Evolutionary conservation across 2,888 invertebrate genomes (phyloP).

Genomic region (Stictocephala bisonia): DNA sequence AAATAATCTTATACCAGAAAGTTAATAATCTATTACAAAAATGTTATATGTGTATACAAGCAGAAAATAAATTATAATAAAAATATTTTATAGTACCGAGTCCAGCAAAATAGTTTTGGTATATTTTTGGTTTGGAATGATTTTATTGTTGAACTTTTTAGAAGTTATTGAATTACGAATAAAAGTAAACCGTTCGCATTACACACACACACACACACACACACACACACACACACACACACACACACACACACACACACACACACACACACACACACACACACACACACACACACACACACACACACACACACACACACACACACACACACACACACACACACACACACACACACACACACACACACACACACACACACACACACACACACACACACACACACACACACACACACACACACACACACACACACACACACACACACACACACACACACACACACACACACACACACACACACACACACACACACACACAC

Average conservation of each 20-base stretch:
- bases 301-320: background rate
- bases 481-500: background rate
- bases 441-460: background rate
- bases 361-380: background rate
- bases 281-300: background rate
- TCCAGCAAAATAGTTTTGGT: too few species aligned
- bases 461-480: background rate
- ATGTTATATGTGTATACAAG: too few species aligned
- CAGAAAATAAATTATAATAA: too few species aligned
- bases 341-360: background rate
- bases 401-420: background rate
- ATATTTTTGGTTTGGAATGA: too few species aligned
- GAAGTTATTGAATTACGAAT: too few species aligned
- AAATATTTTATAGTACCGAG: too few species aligned
- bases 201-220: background rate
- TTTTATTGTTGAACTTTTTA: too few species aligned
- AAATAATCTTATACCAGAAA: too few species aligned
- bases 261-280: background rate
- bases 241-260: background rate
- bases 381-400: background rate
- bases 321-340: background rate
- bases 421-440: background rate
- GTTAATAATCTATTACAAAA: too few species aligned
- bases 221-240: background rate
- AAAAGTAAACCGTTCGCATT: background rate